A percentile compares a stretch with the other conserved stretches of the same genome.
Evolutionary conservation across 2,113 vertebrate species (phyloP).

Genomic region (Machaerirhynchus nigripectus): DNA sequence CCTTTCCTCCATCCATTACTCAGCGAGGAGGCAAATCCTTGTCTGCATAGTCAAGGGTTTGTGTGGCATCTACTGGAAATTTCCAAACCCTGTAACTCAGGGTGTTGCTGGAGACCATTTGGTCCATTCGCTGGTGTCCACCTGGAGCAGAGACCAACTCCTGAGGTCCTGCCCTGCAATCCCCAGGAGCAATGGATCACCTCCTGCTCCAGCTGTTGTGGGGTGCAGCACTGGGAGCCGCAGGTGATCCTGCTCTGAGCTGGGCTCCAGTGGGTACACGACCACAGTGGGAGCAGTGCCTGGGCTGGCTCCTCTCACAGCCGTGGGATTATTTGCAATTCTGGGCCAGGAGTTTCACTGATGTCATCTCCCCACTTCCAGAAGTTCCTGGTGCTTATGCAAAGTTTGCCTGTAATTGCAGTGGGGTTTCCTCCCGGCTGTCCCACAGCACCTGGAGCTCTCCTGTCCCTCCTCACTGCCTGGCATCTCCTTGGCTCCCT

Average conservation of each 20-base stretch:
- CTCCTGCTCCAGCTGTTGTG: neutral
- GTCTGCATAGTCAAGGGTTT: neutral
- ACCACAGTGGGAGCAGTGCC: neutral
- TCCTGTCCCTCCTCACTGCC: neutral
- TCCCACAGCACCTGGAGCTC: neutral
- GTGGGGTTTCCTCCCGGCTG: neutral
- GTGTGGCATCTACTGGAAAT: accelerated
- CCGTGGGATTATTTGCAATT: neutral
- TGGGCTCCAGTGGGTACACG: accelerated
- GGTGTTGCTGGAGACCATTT: neutral
- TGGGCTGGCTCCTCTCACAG: neutral
- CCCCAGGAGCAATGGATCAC: neutral
- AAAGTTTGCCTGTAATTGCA: neutral
- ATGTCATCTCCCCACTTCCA: neutral
- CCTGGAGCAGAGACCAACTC: neutral
- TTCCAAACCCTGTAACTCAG: too few relatives aligned
- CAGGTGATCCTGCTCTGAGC: neutral
- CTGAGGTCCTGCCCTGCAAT: neutral
- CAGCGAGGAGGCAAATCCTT: accelerated
- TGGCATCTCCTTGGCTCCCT: neutral
- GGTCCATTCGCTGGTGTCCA: neutral
- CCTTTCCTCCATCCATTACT: neutral
- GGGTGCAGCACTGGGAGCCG: accelerated
- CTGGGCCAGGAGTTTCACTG: neutral
- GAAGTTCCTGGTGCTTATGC: neutral